Percentiles rank a stretch among this genome's conserved stretches.
These are phyloP conservation scores for Cebidichthys violaceus DNA, from an alignment of 2,113 vertebrate species.

Conservation along the genomic window DNA sequence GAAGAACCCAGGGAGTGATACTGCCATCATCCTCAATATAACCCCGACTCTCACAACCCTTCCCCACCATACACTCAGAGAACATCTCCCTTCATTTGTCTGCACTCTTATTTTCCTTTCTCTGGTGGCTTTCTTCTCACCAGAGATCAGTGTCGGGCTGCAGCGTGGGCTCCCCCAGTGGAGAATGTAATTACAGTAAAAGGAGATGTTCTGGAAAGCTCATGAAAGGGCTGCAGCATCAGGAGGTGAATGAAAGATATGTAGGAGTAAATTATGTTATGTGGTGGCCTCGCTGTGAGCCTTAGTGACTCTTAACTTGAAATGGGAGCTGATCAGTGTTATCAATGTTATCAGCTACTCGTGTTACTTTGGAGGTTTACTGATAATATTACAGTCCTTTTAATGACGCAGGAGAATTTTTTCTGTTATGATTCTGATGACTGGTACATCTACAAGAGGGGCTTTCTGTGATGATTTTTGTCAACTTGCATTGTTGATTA, in stretches of 20 bases:
- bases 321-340: slow-evolving; percentile 27
- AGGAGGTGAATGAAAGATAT: slow-evolving; percentile 44
- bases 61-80: slow-evolving; percentile 27
- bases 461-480: slow-evolving; percentile 3
- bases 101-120: slow-evolving; percentile 25
- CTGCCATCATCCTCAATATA: slow-evolving; percentile 55
- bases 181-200: slow-evolving; percentile 61
- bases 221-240: slow-evolving; percentile 30
- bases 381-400: slow-evolving; percentile 13
- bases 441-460: not conserved
- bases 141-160: slow-evolving; percentile 17
- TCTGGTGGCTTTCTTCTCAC: slow-evolving; percentile 8
- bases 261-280: slow-evolving; percentile 58
- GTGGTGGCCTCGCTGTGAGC: slow-evolving; percentile 12
- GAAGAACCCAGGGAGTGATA: slow-evolving; percentile 51
- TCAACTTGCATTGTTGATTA: not conserved
- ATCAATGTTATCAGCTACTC: not conserved
- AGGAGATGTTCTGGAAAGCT: slow-evolving; percentile 36
- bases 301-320: not conserved
- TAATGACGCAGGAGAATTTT: not conserved
- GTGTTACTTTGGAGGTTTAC: not conserved
- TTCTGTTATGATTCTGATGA: not conserved
- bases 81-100: slow-evolving; percentile 53
- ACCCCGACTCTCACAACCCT: slow-evolving; percentile 25
- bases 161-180: slow-evolving; percentile 42